A percentile compares a stretch with the other conserved stretches of the same genome.
phyloP scores from a whole-genome alignment of 2,797 vertebrate genomes.

The Vultur gryphus region DNA sequence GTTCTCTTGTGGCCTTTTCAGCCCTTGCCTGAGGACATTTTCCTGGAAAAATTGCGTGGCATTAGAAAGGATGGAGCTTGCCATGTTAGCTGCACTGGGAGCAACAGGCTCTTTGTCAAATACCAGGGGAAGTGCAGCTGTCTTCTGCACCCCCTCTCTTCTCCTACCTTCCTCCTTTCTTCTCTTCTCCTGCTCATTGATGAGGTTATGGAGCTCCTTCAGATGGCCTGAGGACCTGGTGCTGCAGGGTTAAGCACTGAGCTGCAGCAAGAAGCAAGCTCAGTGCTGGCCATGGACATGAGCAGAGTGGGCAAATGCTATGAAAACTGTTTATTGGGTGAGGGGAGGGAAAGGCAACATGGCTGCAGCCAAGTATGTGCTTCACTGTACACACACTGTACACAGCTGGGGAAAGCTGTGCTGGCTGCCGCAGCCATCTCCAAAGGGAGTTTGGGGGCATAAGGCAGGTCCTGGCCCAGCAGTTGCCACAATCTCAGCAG shows the following conservation, averaged over 20 bases:
- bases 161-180: not conserved
- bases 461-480: not conserved
- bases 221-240: not conserved
- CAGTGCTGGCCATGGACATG: rapidly evolving
- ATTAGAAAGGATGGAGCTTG: not conserved
- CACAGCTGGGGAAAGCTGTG: not conserved
- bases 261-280: not conserved
- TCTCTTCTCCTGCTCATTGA: rapidly evolving
- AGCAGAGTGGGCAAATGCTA: not conserved
- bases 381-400: not conserved
- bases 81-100: not conserved
- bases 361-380: not conserved
- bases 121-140: not conserved
- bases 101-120: not conserved
- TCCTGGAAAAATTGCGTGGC: not conserved
- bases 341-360: not conserved
- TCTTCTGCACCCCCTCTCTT: not conserved
- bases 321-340: not conserved
- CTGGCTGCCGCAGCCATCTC: not conserved
- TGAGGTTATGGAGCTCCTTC: not conserved
- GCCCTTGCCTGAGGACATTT: not conserved
- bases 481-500: not conserved
- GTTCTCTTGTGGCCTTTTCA: not conserved
- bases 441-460: not conserved
- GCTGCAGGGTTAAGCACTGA: not conserved